These are phyloP conservation scores for Sinocyclocheilus maitianheensis DNA, from an alignment of 2,113 vertebrate species.

Conservation along the genomic window DNA sequence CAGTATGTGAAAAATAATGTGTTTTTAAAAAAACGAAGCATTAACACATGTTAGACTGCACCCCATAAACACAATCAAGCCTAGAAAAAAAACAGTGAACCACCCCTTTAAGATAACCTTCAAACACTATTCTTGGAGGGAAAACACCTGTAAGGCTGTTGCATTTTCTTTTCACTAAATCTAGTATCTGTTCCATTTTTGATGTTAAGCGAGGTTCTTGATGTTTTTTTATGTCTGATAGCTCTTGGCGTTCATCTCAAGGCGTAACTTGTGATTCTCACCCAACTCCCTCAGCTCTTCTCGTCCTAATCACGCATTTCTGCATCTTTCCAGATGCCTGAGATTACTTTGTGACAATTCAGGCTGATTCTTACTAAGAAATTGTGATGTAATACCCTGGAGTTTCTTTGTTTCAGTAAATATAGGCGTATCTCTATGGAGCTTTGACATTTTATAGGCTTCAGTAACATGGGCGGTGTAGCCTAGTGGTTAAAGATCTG, in stretches of 20 bases:
- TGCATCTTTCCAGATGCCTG: slow-evolving; percentile 51
- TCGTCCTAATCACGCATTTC: neutral
- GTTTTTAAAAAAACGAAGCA: too few relatives aligned
- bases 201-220: neutral
- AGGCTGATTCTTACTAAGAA: slow-evolving; percentile 20
- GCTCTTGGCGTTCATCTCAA: neutral
- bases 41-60: too few relatives aligned
- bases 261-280: neutral
- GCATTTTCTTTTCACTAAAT: neutral
- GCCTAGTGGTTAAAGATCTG: neutral
- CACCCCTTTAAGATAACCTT: neutral
- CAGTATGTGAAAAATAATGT: too few relatives aligned
- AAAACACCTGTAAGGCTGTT: neutral
- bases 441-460: neutral
- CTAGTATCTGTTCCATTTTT: neutral
- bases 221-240: neutral
- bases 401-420: slow-evolving; percentile 17
- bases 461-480: neutral
- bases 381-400: slow-evolving; percentile 55
- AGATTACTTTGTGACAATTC: slow-evolving; percentile 53
- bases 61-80: too few relatives aligned
- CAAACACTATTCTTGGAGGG: neutral
- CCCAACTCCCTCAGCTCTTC: neutral
- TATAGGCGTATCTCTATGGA: neutral
- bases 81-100: too few relatives aligned